Evolutionary conservation across 2,888 invertebrate species (phyloP), one percentile per base, ranked within the genome.

Genomic region (Brachylomia viminalis): DNA sequence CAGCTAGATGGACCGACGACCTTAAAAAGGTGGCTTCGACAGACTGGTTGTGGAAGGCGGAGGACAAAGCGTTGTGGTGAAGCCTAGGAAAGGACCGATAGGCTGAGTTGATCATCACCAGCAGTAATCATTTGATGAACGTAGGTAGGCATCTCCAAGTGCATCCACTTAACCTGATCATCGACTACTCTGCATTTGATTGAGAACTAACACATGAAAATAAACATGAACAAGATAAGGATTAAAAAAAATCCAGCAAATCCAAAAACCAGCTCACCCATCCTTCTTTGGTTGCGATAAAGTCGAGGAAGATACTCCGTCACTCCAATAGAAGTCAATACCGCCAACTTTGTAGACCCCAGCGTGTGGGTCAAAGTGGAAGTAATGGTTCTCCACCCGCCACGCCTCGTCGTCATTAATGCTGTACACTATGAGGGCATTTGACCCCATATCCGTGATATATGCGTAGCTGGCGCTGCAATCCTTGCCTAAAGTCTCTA

Each of bases 281-380:
- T 97, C 96, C 0, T 89, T 89, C 59, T 95, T 95, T 1, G 92
- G 88, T 1, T 95, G 95, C 2, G 97, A 97, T 62, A 98, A 92
- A 30, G 98, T 97, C 75, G 98, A 92, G 8, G 98, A 98, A 79
- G 98, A 98, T 0, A 98, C 95, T 0, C 98, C 98, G 91, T 98
- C 98, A 15, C 97, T 98, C 98, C 98, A 98, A 91, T 98, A 98
- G 97, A 98, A 98, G 87, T 98, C 97, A 8, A 98, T 96, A 1
- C 98, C 98, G 23, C 97, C 98, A 27, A 98, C 97, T 86, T 97
- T 97, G 89, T 97, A 98, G 82, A 97, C 97, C 15, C 98, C 98
- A 84, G 97, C 95, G 61, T 98, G 94, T 0, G 98, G 98, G 91
- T 98, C 98, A 86, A 98, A 98, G 89, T 98, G 97, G 97, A 98